A percentile compares a stretch with the other conserved stretches of the same genome.
Conservation (phyloP, 2,113 vertebrate genomes). For the Albula goreensis region DNA sequence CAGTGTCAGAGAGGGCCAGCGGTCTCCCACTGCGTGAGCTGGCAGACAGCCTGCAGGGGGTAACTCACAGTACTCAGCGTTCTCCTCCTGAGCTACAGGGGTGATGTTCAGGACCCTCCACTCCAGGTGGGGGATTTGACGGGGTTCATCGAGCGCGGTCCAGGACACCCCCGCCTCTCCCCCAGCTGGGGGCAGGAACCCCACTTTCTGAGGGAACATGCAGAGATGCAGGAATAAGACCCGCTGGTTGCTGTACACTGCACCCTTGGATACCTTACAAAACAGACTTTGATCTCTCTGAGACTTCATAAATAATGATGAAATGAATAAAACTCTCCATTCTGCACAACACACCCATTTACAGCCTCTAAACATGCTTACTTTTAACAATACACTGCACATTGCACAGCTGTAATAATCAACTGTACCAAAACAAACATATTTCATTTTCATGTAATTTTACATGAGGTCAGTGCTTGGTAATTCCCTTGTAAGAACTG, state of each 20-base stretch:
- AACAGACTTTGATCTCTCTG: not conserved
- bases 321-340: not conserved
- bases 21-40: too few relatives aligned
- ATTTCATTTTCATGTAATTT: too few relatives aligned
- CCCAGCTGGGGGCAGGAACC: slow-evolving; percentile 57
- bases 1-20: not conserved
- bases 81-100: slow-evolving; percentile 66
- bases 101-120: slow-evolving; percentile 71
- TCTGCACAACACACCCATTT: not conserved
- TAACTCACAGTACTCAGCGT: slow-evolving; percentile 63
- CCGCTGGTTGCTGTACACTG: not conserved
- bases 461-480: too few relatives aligned
- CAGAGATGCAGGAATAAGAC: not conserved
- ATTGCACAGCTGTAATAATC: not conserved
- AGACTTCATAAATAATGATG: not conserved
- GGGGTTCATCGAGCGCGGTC: slow-evolving; percentile 60
- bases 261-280: not conserved
- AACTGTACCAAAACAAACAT: too few relatives aligned
- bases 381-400: not conserved
- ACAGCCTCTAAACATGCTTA: not conserved
- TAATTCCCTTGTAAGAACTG: too few relatives aligned
- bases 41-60: not conserved
- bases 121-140: slow-evolving; percentile 59
- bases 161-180: slow-evolving; percentile 56
- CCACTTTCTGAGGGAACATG: slow-evolving; percentile 59